These are phyloP conservation scores for Pteromalus puparum DNA, from an alignment of 1,140 invertebrate species.

Conservation along the genomic window DNA sequence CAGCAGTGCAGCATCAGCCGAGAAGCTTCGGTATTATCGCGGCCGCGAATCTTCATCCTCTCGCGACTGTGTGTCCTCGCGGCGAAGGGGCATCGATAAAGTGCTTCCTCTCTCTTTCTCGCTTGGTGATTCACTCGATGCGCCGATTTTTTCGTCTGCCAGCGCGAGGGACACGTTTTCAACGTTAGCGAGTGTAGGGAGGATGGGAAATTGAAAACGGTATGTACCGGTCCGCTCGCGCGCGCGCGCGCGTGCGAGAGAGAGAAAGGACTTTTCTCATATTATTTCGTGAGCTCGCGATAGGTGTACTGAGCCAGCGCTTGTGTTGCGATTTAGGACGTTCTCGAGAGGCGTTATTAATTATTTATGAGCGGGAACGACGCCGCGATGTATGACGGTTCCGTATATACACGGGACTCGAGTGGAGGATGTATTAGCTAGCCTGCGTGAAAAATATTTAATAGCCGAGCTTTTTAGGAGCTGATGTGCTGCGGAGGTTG, in stretches of 20 bases:
- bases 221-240: background rate
- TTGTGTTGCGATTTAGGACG: conserved; percentile 34
- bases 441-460: conserved; percentile 14
- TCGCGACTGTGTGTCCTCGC: conserved; percentile 22
- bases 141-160: conserved; percentile 31
- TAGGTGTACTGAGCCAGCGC: background rate
- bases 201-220: conserved; percentile 51
- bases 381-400: conserved; percentile 29
- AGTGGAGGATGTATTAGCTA: background rate
- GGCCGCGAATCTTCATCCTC: conserved; percentile 30
- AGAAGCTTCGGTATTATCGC: conserved; percentile 37
- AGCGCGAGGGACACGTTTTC: conserved; percentile 22
- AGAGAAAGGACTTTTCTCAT: conserved; percentile 38
- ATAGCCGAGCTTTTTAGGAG: conserved; percentile 14
- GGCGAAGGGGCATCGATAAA: conserved; percentile 36
- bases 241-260: too few relatives aligned
- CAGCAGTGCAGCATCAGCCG: background rate
- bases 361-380: conserved; percentile 65
- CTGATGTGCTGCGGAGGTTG: too few relatives aligned
- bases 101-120: conserved; percentile 11
- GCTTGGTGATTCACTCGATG: conserved; percentile 36
- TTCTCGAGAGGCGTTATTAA: conserved; percentile 56
- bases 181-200: background rate
- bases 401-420: too few relatives aligned
- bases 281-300: conserved; percentile 38